Evolutionary conservation across 1,140 invertebrate genomes (phyloP).

Genomic region (Hyles vespertilio): DNA sequence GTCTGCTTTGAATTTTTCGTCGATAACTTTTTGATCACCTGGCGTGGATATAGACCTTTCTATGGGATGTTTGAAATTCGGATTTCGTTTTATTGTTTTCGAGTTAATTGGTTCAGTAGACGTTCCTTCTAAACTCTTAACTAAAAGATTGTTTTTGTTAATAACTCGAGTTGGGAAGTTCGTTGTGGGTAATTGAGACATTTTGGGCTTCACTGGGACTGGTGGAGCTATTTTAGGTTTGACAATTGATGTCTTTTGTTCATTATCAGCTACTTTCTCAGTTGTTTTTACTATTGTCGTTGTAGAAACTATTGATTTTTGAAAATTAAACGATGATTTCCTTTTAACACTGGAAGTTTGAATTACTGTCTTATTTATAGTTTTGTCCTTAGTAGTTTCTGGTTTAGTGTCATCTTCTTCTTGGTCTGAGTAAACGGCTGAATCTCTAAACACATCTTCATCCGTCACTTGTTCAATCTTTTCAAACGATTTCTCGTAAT

Average conservation of each 20-base stretch:
- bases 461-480: constrained; percentile 80
- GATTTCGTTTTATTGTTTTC: constrained; percentile 45
- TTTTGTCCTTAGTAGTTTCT: constrained; percentile 31
- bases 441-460: constrained; percentile 86
- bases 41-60: constrained; percentile 44
- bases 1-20: constrained; percentile 16
- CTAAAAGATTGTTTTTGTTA: constrained; percentile 27
- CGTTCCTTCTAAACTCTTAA: constrained; percentile 35
- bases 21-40: constrained; percentile 27
- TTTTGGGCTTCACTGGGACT: constrained; percentile 67
- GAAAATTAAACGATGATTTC: constrained; percentile 40
- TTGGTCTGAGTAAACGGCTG: constrained; percentile 88
- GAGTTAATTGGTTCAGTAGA: constrained; percentile 44
- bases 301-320: constrained; percentile 35
- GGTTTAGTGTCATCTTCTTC: constrained; percentile 56
- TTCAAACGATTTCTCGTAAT: constrained; percentile 86
- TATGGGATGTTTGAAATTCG: constrained; percentile 32
- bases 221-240: constrained; percentile 65
- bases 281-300: constrained; percentile 10
- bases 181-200: constrained; percentile 37
- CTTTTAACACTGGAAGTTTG: constrained; percentile 51
- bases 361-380: constrained; percentile 39
- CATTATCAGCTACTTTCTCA: constrained; percentile 10
- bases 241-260: constrained; percentile 16
- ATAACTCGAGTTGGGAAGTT: constrained; percentile 32